Evolutionary conservation across 2,113 vertebrate species (phyloP), one percentile per base, ranked within the genome.

Genomic region (Neoarius graeffei): DNA sequence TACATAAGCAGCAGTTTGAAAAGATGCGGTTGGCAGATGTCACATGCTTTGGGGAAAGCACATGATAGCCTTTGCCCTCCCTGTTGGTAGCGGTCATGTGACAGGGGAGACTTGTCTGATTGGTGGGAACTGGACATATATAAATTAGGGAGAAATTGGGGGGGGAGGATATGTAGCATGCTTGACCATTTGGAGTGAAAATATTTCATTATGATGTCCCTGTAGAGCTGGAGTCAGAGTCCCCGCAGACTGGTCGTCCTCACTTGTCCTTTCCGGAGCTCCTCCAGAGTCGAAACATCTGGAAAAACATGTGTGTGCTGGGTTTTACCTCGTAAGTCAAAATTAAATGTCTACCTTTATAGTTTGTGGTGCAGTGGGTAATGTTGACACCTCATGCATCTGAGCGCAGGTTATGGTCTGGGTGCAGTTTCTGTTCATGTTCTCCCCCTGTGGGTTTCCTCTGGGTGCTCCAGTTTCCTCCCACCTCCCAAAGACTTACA

Each of bases 241-340:
- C 95, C 62, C 56, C 94, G 69, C 86, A 94, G 42, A 91, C 93
- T 81, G 90, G 92, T 5, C 93, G 91, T 9, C 94, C 96, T 14
- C 93, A 92, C 88, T 93, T 97, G 89, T 96, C 96, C 85, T 93
- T 96, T 74, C 90, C 92, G 0, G 95, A 96, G 85, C 95, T 97
- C 76, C 93, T 97, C 89, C 95, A 95, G 93, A 96, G 96, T 94
- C 95, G 96, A 91, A 97, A 97, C 95, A 97, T 97, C 94, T 97
- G 97, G 96, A 98, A 97, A 92, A 98, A 97, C 91, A 90, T 97
- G 27, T 96, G 96, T 88, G 96, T 97, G 90, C 95, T 98, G 27
- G 97, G 97, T 89, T 97, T 97, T 92, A 97, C 96, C 93, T 97
- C 96, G 97, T 98, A 93, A 96, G 97, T 94, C 90, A 48, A n/a